Evolutionary conservation across 2,797 vertebrate genomes (phyloP).

Genomic region (Lophotriccus pileatus): DNA sequence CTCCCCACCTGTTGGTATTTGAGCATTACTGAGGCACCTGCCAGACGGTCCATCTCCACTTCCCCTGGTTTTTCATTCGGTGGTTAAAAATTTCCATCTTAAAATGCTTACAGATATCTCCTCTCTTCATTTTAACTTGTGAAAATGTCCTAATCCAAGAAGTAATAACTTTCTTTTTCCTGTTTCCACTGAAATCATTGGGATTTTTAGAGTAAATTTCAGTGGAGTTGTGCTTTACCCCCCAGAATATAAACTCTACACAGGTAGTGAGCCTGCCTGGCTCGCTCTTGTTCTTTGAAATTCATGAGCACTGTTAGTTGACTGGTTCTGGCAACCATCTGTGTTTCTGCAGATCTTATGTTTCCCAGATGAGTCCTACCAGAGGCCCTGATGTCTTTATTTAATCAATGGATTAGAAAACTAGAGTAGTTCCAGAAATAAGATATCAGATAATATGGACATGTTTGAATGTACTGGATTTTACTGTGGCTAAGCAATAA

Average conservation of each 20-base stretch:
- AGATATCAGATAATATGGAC: neutral
- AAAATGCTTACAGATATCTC: neutral
- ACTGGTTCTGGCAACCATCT: slow-evolving; percentile 20
- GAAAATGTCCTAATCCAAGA: neutral
- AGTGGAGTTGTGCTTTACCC: neutral
- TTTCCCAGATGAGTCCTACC: slow-evolving; percentile 2
- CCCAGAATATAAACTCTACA: neutral
- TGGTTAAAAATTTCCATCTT: neutral
- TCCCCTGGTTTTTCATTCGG: neutral
- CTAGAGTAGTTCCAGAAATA: neutral
- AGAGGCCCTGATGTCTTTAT: slow-evolving; percentile 5
- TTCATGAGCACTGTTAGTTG: neutral
- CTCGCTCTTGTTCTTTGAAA: neutral
- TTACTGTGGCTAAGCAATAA: neutral
- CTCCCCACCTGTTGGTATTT: neutral
- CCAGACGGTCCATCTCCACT: neutral
- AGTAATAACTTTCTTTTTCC: neutral
- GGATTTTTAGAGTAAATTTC: neutral
- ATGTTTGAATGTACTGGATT: neutral
- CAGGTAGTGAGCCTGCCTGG: neutral
- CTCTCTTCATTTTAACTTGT: neutral
- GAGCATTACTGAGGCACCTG: neutral
- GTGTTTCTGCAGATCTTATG: neutral
- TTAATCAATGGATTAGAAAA: slow-evolving; percentile 18
- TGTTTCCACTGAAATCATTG: neutral